Evolutionary conservation across 2,888 invertebrate genomes (phyloP).

Genomic region (Ophioninae sp.): DNA sequence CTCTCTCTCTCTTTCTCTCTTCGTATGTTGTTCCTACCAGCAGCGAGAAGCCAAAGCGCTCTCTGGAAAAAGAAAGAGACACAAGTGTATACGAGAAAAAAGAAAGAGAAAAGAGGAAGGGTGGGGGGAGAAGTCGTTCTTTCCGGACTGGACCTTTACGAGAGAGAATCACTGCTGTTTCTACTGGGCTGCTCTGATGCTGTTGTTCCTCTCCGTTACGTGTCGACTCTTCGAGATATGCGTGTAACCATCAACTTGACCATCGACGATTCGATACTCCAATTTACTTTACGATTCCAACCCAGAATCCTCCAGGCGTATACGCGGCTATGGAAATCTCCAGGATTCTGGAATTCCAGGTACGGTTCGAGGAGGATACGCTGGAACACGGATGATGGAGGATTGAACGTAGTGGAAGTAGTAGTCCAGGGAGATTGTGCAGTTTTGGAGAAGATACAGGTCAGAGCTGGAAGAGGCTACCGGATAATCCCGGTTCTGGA

Average conservation of each 20-base stretch:
- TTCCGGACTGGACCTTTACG: slow-evolving; percentile 35
- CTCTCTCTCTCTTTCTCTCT: slow-evolving; percentile 36
- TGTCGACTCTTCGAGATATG: slow-evolving; percentile 29
- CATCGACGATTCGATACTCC: slow-evolving; percentile 24
- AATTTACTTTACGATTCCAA: slow-evolving; percentile 4
- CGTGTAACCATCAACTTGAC: slow-evolving; percentile 10
- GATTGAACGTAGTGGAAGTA: too few relatives aligned
- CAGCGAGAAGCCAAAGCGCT: slow-evolving; percentile 54
- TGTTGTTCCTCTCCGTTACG: slow-evolving; percentile 49
- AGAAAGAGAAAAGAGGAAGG: slow-evolving; percentile 44
- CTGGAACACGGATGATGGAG: too few relatives aligned
- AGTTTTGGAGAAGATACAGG: too few relatives aligned
- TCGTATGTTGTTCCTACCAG: slow-evolving; percentile 28
- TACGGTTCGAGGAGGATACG: too few relatives aligned
- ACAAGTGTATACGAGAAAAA: slow-evolving; percentile 22
- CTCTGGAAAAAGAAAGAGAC: slow-evolving; percentile 39
- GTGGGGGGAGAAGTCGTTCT: slow-evolving; percentile 41
- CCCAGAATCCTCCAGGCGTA: too few relatives aligned
- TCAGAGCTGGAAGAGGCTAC: too few relatives aligned
- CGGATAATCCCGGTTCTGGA: too few relatives aligned
- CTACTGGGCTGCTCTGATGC: slow-evolving; percentile 46
- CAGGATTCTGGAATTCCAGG: too few relatives aligned
- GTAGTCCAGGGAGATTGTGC: too few relatives aligned
- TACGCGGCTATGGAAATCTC: too few relatives aligned
- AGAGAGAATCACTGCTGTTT: slow-evolving; percentile 62